Evolutionary conservation across 2,797 vertebrate genomes (phyloP).

Genomic region (Gymnocypris eckloni): DNA sequence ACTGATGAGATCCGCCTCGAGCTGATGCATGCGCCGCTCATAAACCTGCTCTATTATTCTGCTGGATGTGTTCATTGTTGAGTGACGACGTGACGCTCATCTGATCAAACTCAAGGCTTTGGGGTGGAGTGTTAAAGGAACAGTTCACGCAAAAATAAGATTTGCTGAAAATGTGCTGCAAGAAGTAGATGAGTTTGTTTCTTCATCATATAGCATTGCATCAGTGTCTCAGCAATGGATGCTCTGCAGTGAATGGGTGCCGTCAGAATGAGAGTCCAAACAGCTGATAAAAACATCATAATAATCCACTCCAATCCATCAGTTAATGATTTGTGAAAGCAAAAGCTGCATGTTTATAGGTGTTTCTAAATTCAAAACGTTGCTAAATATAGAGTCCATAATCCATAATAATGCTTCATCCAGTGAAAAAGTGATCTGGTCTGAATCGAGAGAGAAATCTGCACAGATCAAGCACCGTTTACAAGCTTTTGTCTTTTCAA

Average conservation of each 20-base stretch:
- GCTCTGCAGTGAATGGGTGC: neutral
- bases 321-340: neutral
- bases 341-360: neutral
- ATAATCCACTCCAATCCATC: neutral
- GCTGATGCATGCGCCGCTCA: slow-evolving; percentile 67
- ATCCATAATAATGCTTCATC: too few relatives aligned
- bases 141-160: neutral
- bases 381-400: too few relatives aligned
- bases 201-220: neutral
- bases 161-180: neutral
- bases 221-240: neutral
- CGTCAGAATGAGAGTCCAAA: neutral
- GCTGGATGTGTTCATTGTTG: neutral
- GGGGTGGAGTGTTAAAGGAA: neutral
- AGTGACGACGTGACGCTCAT: neutral
- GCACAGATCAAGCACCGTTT: too few relatives aligned
- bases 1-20: slow-evolving; percentile 51
- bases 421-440: too few relatives aligned
- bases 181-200: neutral
- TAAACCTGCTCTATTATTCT: slow-evolving; percentile 50
- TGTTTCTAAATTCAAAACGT: neutral
- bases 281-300: neutral
- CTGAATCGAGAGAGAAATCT: too few relatives aligned
- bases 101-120: slow-evolving; percentile 45
- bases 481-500: neutral